Evolutionary conservation across 1,140 invertebrate genomes (phyloP).

Genomic region (Bombus vancouverensis): DNA sequence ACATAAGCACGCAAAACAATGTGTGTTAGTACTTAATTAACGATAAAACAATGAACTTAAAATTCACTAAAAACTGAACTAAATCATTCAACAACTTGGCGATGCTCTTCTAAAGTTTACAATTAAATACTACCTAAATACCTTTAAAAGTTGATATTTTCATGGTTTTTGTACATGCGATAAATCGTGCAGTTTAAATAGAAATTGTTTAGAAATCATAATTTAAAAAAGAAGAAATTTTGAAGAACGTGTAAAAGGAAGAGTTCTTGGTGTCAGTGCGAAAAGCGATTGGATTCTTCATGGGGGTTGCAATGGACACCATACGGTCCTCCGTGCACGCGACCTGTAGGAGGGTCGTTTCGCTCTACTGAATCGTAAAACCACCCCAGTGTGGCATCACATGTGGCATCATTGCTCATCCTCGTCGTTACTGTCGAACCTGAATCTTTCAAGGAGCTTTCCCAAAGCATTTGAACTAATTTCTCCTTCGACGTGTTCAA

Average conservation of each 20-base stretch:
- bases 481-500: background rate
- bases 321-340: conserved; percentile 73
- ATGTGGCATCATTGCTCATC: conserved; percentile 15
- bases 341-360: conserved; percentile 70
- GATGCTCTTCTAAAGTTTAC: background rate
- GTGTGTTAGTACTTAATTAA: background rate
- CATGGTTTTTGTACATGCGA: background rate
- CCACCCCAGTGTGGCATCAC: conserved; percentile 41
- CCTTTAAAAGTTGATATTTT: background rate
- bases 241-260: background rate
- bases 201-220: background rate
- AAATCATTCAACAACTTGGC: background rate
- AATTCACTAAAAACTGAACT: background rate
- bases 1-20: background rate
- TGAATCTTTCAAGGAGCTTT: background rate
- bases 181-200: background rate
- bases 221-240: background rate
- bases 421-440: background rate
- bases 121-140: too few relatives aligned
- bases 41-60: background rate
- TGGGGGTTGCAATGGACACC: conserved; percentile 67
- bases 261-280: background rate
- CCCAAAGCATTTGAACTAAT: too few relatives aligned
- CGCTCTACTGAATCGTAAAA: conserved; percentile 74
- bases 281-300: conserved; percentile 42